Conservation (phyloP, 2,797 vertebrate genomes). For the Centroberyx gerrardi region DNA sequence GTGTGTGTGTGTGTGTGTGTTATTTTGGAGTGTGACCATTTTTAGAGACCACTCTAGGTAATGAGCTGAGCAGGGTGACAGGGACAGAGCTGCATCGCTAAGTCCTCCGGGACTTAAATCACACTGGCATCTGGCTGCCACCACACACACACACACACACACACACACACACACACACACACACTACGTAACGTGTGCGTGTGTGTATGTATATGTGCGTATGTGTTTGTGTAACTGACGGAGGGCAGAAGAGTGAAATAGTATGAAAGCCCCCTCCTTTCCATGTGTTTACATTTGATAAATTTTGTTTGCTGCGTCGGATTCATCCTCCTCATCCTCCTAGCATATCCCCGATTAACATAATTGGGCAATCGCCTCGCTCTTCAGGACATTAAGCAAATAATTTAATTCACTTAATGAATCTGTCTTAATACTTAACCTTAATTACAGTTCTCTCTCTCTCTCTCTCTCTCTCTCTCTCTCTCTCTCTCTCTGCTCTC, state of each 20-base stretch:
- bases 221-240: slow-evolving; percentile 16
- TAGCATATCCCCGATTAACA: slow-evolving; percentile 55
- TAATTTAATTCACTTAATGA: slow-evolving; percentile 71
- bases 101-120: slow-evolving; percentile 77
- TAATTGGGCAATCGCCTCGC: slow-evolving; percentile 58
- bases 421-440: slow-evolving; percentile 65
- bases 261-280: background rate
- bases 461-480: slow-evolving; percentile 5
- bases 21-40: slow-evolving; percentile 42
- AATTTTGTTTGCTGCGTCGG: slow-evolving; percentile 32
- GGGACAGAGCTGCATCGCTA: slow-evolving; percentile 57
- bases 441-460: slow-evolving; percentile 50
- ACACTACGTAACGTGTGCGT: slow-evolving; percentile 17
- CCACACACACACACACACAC: slow-evolving; percentile 29
- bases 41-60: slow-evolving; percentile 77
- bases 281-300: slow-evolving; percentile 47
- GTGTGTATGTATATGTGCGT: slow-evolving; percentile 28
- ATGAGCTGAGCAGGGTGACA: slow-evolving; percentile 68
- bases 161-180: slow-evolving; percentile 4
- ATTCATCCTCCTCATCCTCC: slow-evolving; percentile 53
- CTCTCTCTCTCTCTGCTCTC: slow-evolving; percentile 5
- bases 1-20: slow-evolving; percentile 40
- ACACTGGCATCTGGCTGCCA: slow-evolving; percentile 67
- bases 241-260: slow-evolving; percentile 7
- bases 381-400: slow-evolving; percentile 67